phyloP scores from a whole-genome alignment of 2,113 vertebrate genomes.

The Anthoscopus minutus region DNA sequence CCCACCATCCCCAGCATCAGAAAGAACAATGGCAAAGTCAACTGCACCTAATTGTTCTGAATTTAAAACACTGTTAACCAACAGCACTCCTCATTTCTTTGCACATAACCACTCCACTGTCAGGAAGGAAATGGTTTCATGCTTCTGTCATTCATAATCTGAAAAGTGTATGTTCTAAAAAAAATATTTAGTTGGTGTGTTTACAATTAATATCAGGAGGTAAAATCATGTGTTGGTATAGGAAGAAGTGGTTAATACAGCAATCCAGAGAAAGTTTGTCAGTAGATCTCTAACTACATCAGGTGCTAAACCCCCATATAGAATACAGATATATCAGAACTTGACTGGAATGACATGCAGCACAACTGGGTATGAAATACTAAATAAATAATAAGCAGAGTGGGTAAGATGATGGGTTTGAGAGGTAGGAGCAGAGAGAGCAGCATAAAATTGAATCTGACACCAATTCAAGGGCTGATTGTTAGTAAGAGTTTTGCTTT shows the following conservation, averaged over 20 bases:
- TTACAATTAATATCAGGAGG: slow-evolving; percentile 17
- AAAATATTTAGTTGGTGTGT: not conserved
- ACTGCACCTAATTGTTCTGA: slow-evolving; percentile 67
- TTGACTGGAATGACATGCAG: not conserved
- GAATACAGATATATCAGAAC: not conserved
- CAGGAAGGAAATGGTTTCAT: slow-evolving; percentile 49
- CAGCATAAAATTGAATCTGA: slow-evolving; percentile 13
- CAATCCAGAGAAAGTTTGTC: not conserved
- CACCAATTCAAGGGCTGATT: not conserved
- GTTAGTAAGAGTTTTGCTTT: not conserved
- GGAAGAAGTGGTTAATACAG: not conserved
- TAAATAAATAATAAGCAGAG: slow-evolving; percentile 49
- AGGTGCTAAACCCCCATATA: not conserved
- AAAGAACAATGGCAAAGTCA: slow-evolving; percentile 68
- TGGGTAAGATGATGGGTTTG: not conserved
- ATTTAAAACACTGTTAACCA: slow-evolving; percentile 65
- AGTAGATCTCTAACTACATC: not conserved
- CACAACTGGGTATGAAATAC: not conserved
- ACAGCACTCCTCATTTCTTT: slow-evolving; percentile 54
- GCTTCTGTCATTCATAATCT: slow-evolving; percentile 55
- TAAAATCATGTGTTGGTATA: not conserved
- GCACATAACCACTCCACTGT: slow-evolving; percentile 29
- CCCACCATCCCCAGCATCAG: slow-evolving; percentile 53
- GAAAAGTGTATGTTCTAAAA: slow-evolving; percentile 26
- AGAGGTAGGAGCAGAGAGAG: not conserved